These are phyloP conservation scores for Penaeus vannamei DNA, from an alignment of 1,140 invertebrate genomes.

Conservation along the genomic window DNA sequence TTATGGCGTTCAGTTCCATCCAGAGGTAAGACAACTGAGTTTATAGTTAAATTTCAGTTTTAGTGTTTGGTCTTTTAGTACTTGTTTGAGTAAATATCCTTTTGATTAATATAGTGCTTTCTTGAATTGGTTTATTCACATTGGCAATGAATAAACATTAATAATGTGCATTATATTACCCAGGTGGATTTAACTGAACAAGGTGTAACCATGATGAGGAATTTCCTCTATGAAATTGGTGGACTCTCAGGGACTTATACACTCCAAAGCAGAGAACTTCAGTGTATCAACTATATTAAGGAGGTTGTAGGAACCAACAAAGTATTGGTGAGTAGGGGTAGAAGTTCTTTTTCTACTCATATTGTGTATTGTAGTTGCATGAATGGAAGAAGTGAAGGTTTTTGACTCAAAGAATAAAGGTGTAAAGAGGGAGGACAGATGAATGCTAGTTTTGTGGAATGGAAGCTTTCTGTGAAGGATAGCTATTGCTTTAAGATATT, in stretches of 20 bases:
- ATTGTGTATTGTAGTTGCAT: background rate
- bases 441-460: background rate
- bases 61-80: background rate
- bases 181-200: constrained; percentile 93
- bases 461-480: too few relatives aligned
- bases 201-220: constrained; percentile 92
- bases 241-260: constrained; percentile 91
- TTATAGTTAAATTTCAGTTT: background rate
- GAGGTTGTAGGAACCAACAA: constrained; percentile 92
- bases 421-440: too few relatives aligned
- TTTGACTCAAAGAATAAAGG: too few relatives aligned
- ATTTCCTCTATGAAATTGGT: constrained; percentile 94
- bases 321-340: constrained; percentile 84
- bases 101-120: background rate
- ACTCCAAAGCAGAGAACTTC: constrained; percentile 87
- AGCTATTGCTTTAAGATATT: too few relatives aligned
- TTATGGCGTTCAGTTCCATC: constrained; percentile 99
- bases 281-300: constrained; percentile 94
- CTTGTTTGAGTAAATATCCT: background rate
- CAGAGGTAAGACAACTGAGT: constrained; percentile 75
- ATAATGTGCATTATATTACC: constrained; percentile 68
- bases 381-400: too few relatives aligned
- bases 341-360: background rate
- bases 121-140: background rate
- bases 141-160: background rate